Evolutionary conservation across 2,113 vertebrate genomes (phyloP).

Genomic region (Ctenodactylus gundi): DNA sequence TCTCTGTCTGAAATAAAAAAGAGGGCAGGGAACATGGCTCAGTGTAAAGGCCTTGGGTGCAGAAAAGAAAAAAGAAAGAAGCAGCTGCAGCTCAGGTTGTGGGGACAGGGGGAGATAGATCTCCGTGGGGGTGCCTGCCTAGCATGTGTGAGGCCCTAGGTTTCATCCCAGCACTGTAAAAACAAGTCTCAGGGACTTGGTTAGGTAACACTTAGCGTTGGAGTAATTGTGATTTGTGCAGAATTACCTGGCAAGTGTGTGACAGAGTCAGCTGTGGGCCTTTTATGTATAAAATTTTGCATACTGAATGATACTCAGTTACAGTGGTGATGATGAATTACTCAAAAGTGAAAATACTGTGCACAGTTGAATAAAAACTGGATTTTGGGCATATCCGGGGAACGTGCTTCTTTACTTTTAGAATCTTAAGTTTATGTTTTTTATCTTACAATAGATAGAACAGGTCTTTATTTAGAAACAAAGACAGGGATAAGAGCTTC

Average conservation of each 20-base stretch:
- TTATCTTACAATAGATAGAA: too few species aligned
- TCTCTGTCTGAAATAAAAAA: too few species aligned
- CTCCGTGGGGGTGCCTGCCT: not conserved
- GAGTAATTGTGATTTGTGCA: not conserved
- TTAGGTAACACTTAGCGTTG: not conserved
- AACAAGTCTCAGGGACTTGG: not conserved
- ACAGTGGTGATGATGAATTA: conserved; percentile 10
- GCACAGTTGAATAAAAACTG: not conserved
- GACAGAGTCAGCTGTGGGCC: not conserved
- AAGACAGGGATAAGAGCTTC: too few species aligned
- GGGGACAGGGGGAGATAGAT: too few species aligned
- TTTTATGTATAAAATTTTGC: not conserved
- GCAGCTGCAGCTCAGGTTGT: too few species aligned
- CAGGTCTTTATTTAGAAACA: too few species aligned
- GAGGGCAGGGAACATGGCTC: too few species aligned
- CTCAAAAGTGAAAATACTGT: not conserved
- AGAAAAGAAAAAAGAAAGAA: too few species aligned
- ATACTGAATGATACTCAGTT: not conserved
- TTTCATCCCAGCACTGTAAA: not conserved
- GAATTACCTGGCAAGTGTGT: not conserved
- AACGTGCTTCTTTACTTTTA: not conserved
- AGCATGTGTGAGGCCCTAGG: not conserved
- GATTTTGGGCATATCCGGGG: not conserved
- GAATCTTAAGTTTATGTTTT: too few species aligned
- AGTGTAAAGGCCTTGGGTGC: too few species aligned